Evolutionary conservation across 30 jellyfish, hydroid and myxozoan genomes (phyloP).

Genomic region (Mastigias papua): DNA sequence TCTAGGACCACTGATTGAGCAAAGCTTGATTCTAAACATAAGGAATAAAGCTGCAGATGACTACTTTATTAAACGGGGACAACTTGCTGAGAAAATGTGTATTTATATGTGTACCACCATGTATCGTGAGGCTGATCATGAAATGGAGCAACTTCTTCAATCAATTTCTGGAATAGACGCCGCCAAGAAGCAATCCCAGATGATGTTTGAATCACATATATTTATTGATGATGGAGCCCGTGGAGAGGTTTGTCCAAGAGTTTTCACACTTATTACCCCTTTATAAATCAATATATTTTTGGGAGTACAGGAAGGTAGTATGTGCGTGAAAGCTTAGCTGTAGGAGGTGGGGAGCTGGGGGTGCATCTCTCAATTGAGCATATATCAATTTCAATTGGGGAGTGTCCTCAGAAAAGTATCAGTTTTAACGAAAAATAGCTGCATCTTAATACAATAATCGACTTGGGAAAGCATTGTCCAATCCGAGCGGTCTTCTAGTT

Average conservation of each 20-base stretch:
- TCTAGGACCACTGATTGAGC: constrained; percentile 82
- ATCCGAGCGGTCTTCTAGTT: no score
- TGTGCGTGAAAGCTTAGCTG: no score
- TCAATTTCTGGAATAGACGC: constrained; percentile 83
- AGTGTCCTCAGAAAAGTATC: no score
- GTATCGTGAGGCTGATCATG: constrained; percentile 97
- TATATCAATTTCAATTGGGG: no score
- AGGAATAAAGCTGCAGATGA: constrained; percentile 82
- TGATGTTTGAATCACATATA: constrained; percentile 87
- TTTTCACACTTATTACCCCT: not conserved
- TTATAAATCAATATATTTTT: not conserved
- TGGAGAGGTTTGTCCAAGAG: constrained; percentile 31
- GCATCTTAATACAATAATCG: no score
- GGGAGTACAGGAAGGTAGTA: no score
- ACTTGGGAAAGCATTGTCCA: no score
- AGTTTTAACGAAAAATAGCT: no score
- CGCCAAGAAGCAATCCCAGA: constrained; percentile 66
- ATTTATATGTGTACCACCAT: constrained; percentile 92
- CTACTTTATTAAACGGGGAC: constrained; percentile 53
- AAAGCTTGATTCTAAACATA: constrained; percentile 69
- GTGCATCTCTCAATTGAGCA: no score
- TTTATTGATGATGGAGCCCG: constrained; percentile 94
- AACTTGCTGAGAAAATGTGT: constrained; percentile 68
- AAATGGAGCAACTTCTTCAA: constrained; percentile 93
- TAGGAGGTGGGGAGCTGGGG: no score